These are phyloP conservation scores for Aporophyla nigra DNA, from an alignment of 2,888 invertebrate species.

Conservation along the genomic window DNA sequence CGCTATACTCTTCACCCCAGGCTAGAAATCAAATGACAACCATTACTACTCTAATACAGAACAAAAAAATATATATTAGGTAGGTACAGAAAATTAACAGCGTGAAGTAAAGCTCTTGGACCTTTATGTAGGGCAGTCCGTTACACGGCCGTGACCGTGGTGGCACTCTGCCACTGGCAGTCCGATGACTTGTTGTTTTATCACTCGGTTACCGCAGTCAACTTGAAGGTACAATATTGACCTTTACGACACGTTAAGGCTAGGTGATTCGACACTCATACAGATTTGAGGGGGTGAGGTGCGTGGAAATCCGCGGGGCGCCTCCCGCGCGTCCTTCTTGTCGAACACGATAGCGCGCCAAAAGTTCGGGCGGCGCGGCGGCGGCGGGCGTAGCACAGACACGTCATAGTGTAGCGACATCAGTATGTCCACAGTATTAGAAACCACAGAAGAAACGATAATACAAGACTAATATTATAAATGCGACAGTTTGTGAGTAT, in stretches of 20 bases:
- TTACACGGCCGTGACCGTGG: constrained; percentile 87
- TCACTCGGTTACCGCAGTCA: constrained; percentile 67
- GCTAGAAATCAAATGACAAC: constrained; percentile 17
- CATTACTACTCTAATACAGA: background rate
- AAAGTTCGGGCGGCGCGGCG: no score
- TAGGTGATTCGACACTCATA: no score
- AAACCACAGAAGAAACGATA: no score
- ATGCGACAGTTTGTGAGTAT: no score
- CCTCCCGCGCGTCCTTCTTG: no score
- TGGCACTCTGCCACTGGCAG: constrained; percentile 45
- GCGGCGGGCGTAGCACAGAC: no score
- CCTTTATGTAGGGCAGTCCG: constrained; percentile 87
- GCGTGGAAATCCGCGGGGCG: no score
- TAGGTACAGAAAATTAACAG: constrained; percentile 43
- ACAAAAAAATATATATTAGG: background rate
- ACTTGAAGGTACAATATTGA: constrained; percentile 49
- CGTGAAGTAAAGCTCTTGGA: constrained; percentile 68
- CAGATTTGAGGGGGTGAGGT: no score
- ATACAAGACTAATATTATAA: no score
- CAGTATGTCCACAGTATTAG: no score
- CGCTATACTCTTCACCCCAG: background rate
- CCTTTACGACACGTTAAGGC: constrained; percentile 56
- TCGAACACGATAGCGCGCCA: no score
- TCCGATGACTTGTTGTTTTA: constrained; percentile 75
- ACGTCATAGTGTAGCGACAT: no score